These are phyloP conservation scores for Agrotis exclamationis DNA, from an alignment of 2,888 invertebrate species.

Conservation along the genomic window DNA sequence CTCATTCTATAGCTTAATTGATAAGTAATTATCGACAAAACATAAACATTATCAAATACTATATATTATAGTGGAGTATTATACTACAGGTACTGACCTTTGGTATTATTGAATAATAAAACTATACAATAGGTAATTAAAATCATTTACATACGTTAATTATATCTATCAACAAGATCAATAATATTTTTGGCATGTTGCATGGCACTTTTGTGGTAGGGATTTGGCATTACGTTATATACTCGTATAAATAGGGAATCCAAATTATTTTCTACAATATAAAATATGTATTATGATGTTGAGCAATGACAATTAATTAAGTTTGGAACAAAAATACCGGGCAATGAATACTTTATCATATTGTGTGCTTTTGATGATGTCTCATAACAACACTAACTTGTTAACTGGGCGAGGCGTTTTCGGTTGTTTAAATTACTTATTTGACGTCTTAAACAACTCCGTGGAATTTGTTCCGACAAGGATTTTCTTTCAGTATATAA, in stretches of 20 bases:
- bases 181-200: constrained; percentile 70
- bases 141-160: constrained; percentile 48
- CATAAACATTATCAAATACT: constrained; percentile 75
- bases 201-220: constrained; percentile 77
- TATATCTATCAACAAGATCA: constrained; percentile 50
- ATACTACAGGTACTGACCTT: constrained; percentile 88
- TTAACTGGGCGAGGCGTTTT: constrained; percentile 38
- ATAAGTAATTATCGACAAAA: constrained; percentile 60
- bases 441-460: constrained; percentile 5
- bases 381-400: constrained; percentile 61
- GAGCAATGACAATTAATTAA: constrained; percentile 84
- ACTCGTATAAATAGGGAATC: constrained; percentile 68
- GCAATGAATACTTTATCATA: constrained; percentile 84
- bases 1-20: constrained; percentile 32
- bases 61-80: constrained; percentile 81
- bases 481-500: not conserved
- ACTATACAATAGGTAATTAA: constrained; percentile 53
- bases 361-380: constrained; percentile 54
- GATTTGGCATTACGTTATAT: constrained; percentile 78
- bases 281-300: constrained; percentile 83
- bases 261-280: constrained; percentile 76
- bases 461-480: not conserved
- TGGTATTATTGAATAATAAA: constrained; percentile 72
- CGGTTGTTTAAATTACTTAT: constrained; percentile 34
- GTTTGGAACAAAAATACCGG: constrained; percentile 84